A percentile compares a stretch with the other conserved stretches of the same genome.
Conservation (phyloP, 2,797 vertebrate species). For the Nyctibius grandis region DNA sequence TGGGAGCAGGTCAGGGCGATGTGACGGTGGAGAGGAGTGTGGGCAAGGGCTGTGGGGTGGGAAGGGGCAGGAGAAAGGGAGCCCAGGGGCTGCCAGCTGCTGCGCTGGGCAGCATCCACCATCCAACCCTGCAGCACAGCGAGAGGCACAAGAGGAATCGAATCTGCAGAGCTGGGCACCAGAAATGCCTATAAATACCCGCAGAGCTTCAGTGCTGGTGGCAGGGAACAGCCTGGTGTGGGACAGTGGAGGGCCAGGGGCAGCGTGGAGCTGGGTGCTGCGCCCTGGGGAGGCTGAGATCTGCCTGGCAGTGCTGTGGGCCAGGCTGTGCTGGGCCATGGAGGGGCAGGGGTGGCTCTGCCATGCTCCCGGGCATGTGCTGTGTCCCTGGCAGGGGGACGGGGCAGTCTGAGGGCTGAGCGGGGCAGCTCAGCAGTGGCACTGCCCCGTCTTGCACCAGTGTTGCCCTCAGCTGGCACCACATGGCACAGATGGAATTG, state of each 20-base stretch:
- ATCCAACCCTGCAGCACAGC: background rate
- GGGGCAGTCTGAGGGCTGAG: background rate
- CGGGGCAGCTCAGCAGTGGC: background rate
- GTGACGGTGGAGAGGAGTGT: fast-evolving
- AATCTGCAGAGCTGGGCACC: background rate
- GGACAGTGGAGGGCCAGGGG: background rate
- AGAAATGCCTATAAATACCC: slow-evolving; percentile 25
- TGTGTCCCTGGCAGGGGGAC: background rate
- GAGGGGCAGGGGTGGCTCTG: background rate
- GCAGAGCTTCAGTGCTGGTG: background rate
- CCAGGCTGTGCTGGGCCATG: fast-evolving
- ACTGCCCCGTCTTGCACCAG: background rate
- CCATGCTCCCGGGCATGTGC: background rate
- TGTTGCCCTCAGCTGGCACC: background rate
- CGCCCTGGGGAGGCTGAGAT: background rate
- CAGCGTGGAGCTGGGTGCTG: background rate
- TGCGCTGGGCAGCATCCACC: background rate
- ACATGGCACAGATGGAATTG: background rate
- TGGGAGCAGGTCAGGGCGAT: background rate
- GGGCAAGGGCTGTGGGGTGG: background rate
- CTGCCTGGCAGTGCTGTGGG: fast-evolving
- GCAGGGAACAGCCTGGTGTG: background rate
- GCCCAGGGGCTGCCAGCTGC: background rate
- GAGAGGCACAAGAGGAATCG: background rate
- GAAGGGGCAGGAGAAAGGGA: background rate